phyloP scores from a whole-genome alignment of 2,888 invertebrate genomes.

The Ctena decussata region DNA sequence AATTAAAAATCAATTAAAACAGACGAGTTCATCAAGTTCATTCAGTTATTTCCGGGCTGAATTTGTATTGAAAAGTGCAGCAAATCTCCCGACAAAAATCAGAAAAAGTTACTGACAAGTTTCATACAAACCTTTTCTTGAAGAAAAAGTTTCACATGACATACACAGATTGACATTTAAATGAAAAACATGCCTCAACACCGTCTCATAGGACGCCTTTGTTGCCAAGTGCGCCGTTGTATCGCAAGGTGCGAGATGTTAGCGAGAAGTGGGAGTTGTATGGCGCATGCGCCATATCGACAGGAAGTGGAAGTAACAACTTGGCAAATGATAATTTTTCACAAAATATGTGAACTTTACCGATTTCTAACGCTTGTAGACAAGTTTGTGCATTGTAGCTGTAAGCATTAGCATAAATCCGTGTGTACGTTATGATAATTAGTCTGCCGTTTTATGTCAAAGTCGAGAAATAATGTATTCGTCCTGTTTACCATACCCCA shows the following conservation, averaged over 20 bases:
- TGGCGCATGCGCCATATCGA: constrained; percentile 68
- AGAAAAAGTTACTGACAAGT: too few species aligned
- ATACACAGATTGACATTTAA: background rate
- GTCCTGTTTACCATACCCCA: background rate
- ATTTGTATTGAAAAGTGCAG: too few species aligned
- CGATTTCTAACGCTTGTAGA: background rate
- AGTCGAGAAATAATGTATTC: background rate
- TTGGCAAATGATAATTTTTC: background rate
- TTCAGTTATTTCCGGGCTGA: too few species aligned
- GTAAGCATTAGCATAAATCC: background rate
- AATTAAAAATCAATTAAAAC: too few species aligned
- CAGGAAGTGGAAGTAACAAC: constrained; percentile 64
- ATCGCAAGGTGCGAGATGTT: constrained; percentile 59
- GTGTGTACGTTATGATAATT: background rate
- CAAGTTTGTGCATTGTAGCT: background rate
- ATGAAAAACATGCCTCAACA: background rate
- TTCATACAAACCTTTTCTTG: too few species aligned
- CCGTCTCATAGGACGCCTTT: constrained; percentile 72
- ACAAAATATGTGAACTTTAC: background rate
- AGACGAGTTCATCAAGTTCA: too few species aligned
- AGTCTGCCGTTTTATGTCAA: background rate
- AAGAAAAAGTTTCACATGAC: background rate
- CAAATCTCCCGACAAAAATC: too few species aligned
- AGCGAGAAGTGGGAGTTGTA: constrained; percentile 77
- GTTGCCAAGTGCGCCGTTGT: constrained; percentile 73